Percentiles rank a stretch among this genome's conserved stretches.
Evolutionary conservation across 2,888 invertebrate genomes (phyloP).

Genomic region (Pristionchus maxplancki): DNA sequence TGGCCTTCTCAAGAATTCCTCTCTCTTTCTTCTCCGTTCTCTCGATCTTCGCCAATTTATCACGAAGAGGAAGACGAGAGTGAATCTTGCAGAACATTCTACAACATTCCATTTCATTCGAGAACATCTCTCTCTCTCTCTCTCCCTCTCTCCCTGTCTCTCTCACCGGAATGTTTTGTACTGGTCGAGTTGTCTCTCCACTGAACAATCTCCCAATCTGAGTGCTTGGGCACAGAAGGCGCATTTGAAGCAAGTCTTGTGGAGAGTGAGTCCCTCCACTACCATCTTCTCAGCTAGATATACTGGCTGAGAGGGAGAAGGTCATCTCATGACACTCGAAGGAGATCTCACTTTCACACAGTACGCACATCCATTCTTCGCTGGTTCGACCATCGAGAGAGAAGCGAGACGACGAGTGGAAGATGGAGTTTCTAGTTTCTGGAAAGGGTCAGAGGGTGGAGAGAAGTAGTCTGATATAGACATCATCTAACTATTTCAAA

Average conservation of each 20-base stretch:
- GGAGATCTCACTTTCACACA: slow-evolving; percentile 39
- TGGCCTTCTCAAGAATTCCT: slow-evolving; percentile 16
- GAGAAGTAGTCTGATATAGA: background rate
- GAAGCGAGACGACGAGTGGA: slow-evolving; percentile 28
- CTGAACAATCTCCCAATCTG: slow-evolving; percentile 59
- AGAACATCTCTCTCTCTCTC: background rate
- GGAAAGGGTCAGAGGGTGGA: background rate
- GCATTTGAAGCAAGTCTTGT: slow-evolving; percentile 67
- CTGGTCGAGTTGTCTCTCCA: slow-evolving; percentile 59
- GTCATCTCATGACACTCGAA: background rate
- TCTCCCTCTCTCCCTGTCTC: background rate
- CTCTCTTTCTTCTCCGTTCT: slow-evolving; percentile 43
- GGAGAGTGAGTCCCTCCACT: slow-evolving; percentile 59
- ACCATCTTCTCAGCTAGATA: slow-evolving; percentile 68
- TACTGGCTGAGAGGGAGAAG: slow-evolving; percentile 58
- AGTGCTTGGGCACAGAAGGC: slow-evolving; percentile 65
- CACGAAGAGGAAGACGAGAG: slow-evolving; percentile 56
- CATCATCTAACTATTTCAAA: too few relatives aligned
- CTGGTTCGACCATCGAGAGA: slow-evolving; percentile 44
- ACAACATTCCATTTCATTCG: background rate
- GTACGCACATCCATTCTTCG: slow-evolving; percentile 52
- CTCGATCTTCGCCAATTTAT: slow-evolving; percentile 60
- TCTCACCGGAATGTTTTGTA: slow-evolving; percentile 23
- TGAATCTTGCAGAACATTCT: slow-evolving; percentile 65
- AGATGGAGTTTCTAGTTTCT: background rate